phyloP scores from a whole-genome alignment of 2,113 vertebrate genomes.

The Columba janthina region DNA sequence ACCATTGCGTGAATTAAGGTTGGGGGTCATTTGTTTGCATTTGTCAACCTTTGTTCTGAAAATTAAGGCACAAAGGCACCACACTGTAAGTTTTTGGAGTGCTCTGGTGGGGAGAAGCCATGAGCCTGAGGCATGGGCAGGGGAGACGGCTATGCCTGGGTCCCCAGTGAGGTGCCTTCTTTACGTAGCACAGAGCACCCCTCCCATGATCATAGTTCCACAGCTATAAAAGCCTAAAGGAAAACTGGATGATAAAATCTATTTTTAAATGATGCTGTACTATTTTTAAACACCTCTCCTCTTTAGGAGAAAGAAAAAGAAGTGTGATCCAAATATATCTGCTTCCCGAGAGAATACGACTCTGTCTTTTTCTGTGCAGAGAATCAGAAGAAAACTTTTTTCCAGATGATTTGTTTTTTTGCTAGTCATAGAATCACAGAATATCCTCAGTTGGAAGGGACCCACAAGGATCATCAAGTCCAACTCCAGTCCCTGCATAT shows the following conservation, averaged over 20 bases:
- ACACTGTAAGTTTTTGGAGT: conserved; percentile 1
- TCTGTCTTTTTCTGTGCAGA: conserved; percentile 17
- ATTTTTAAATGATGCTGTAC: conserved; percentile 22
- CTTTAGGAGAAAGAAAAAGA: conserved; percentile 43
- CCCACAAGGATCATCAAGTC: too few relatives aligned
- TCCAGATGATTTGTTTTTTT: not conserved
- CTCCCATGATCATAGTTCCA: not conserved
- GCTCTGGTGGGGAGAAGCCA: not conserved
- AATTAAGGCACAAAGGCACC: conserved; percentile 22
- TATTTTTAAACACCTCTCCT: conserved; percentile 34
- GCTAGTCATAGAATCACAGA: not conserved
- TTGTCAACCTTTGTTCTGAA: conserved; percentile 47
- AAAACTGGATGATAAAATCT: conserved; percentile 7
- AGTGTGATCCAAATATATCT: not conserved
- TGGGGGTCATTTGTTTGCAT: conserved; percentile 42
- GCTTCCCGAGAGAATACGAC: not conserved
- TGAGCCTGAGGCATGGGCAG: not conserved
- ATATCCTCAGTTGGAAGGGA: too few relatives aligned
- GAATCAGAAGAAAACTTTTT: not conserved
- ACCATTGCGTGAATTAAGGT: not conserved
- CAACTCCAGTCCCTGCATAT: too few relatives aligned
- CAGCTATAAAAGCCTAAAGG: not conserved
- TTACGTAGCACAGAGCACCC: not conserved
- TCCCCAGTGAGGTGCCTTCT: not conserved
- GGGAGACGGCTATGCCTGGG: not conserved